Percentiles rank a stretch among this genome's conserved stretches.
Conservation (phyloP, 2,113 vertebrate genomes). For the Phylloscopus trochiloides region DNA sequence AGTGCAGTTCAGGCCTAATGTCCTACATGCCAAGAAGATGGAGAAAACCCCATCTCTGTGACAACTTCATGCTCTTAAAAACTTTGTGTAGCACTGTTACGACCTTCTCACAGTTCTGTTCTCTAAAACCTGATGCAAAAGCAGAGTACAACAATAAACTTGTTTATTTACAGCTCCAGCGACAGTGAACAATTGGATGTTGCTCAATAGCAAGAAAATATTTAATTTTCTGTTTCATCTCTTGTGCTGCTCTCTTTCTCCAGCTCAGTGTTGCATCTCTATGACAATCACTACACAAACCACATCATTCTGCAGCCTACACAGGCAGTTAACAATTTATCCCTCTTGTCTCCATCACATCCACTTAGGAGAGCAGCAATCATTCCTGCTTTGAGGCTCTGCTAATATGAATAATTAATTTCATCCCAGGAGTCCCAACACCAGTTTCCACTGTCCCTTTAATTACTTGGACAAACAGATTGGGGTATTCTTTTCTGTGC, state of each 20-base stretch:
- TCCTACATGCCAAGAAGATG: neutral
- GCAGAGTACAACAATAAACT: neutral
- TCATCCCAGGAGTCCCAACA: neutral
- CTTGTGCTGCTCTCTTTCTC: neutral
- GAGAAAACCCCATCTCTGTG: neutral
- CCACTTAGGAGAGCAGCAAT: neutral
- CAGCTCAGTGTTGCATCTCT: conserved; percentile 37
- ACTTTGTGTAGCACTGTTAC: neutral
- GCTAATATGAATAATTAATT: conserved; percentile 17
- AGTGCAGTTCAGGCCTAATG: neutral
- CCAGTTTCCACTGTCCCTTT: neutral
- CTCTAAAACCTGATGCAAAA: neutral
- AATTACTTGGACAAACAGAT: conserved; percentile 8
- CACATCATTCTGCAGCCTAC: conserved; percentile 40
- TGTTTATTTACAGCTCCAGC: neutral
- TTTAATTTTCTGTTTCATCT: conserved; percentile 1
- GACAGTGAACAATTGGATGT: neutral
- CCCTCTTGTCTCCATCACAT: conserved; percentile 8
- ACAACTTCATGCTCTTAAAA: neutral
- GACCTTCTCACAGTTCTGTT: neutral
- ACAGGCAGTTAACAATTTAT: conserved; percentile 44
- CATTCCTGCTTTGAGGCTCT: neutral
- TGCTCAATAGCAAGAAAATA: neutral
- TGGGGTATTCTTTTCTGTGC: neutral
- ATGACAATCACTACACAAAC: conserved; percentile 42